Conservation (phyloP, 1,140 invertebrate species). For the Cydia fagiglandana region DNA sequence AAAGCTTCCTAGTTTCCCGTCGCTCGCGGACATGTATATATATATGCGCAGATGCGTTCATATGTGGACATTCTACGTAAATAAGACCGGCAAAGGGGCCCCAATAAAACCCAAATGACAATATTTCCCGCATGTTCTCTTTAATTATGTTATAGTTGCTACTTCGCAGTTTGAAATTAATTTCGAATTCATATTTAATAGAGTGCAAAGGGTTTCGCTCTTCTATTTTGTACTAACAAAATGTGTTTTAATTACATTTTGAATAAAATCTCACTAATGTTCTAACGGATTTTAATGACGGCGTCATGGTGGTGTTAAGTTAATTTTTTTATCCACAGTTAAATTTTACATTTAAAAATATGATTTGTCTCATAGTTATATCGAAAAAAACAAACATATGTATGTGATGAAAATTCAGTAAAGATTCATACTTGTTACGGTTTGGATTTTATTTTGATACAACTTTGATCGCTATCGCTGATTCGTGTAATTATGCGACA, state of each 20-base stretch:
- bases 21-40: neutral
- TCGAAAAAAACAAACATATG: too few relatives aligned
- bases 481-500: too few relatives aligned
- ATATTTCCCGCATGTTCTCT: neutral
- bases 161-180: conserved; percentile 5
- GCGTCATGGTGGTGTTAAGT: too few relatives aligned
- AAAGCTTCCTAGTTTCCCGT: too few relatives aligned
- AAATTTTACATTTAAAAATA: too few relatives aligned
- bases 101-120: conserved; percentile 1
- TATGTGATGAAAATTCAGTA: too few relatives aligned
- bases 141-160: neutral
- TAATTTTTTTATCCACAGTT: too few relatives aligned
- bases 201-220: neutral
- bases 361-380: too few relatives aligned
- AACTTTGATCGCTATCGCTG: too few relatives aligned
- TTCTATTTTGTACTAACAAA: neutral
- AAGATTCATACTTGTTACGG: too few relatives aligned
- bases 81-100: neutral
- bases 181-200: neutral
- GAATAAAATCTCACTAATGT: neutral
- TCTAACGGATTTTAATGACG: neutral
- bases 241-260: neutral
- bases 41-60: too few relatives aligned
- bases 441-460: too few relatives aligned
- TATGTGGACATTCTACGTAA: neutral